Base-by-base conservation (phyloP, 1,140 invertebrate species). In the Holcopasites calliopsidis region DNA sequence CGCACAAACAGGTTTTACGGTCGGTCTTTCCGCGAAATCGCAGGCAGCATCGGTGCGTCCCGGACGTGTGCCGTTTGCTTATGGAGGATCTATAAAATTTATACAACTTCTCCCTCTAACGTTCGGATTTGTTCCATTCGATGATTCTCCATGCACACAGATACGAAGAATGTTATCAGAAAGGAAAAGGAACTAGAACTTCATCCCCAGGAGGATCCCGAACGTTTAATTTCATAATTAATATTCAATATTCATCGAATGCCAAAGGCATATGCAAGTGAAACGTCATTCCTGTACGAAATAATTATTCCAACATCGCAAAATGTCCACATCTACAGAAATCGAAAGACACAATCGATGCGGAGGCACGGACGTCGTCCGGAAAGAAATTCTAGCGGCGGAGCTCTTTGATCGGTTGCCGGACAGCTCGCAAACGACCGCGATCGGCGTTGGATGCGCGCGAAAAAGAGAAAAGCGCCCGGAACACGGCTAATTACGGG, bases 401-500 rank as follows among this genome's bases (percentile, higher is more conserved):
- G 35, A 47, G 8, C 44, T 40, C 57, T 70, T 81, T 76, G 72
- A 80, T 81, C 79, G 60, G 69, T 58, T 21, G 33, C 18, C 33
- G 38, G 28, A 76, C 65, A 50, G 44, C 61, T 77, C 74, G 57
- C 64, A 82, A 81, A 81, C 40, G 57, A 79, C 66, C 38, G 58
- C 47, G 44, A 76, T 80, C 62, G 18, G 54, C 40, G 49, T 82
- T 70, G 73, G 58, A 44, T 77, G 65, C 76, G 66, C 81, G 81
- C 85, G 81, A 87, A 84, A 88, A 86, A 87, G 77, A 84, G 73
- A 78, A 83, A 78, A 81, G 61, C 69, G 77, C 82, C 54, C 47
- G 64, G 58, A 79, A 66, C 61, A 50, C 70, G 86, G 86, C 85
- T 90, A 90, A 90, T 90, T 90, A 90, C 88, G 83, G 76, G 81